Base-by-base conservation (phyloP, 2,888 invertebrate genomes). In the Macropis europaea region DNA sequence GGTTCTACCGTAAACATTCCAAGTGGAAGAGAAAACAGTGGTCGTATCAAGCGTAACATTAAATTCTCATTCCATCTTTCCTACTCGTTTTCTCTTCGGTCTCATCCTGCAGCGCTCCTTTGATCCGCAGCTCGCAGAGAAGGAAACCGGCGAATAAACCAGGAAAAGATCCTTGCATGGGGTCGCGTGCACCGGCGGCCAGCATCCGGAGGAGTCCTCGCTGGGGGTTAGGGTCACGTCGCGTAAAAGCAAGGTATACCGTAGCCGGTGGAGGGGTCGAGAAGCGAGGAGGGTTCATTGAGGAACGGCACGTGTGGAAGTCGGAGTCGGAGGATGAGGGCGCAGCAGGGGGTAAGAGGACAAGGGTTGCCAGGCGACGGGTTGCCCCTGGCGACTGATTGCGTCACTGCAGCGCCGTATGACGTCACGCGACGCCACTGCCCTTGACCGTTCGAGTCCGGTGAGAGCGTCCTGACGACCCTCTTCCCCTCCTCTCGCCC, bases 371-470 rank as follows among this genome's bases (percentile, higher is more conserved):
- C 83, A 80, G 76, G 85, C 84, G 77, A 67, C 80, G 74, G 81
- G 86, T 88, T 87, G 84, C 87, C 86, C 85, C 79, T 86, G 84
- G 82, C 84, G 85, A 88, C 88, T 81, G 70, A 80, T 88, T 88
- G 87, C 88, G 88, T 88, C 88, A 88, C 85, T 87, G 87, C 86
- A 84, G 86, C 85, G 84, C 72, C 83, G 80, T 76, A 82, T 87
- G 87, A 88, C 87, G 88, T 88, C 86, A 87, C 82, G 73, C 79
- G 82, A 83, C 87, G 86, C 86, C 82, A 84, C 83, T 87, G 88
- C 79, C 88, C 88, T 88, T 88, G 88, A 88, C 88, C 88, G 86
- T 72, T 81, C 76, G 77, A 77, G 77, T 76, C 72, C 67, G 74
- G 72, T 70, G 77, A 79, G 74, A 79, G 79, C 79, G 79, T 75